Evolutionary conservation across 1,140 invertebrate genomes (phyloP).

Genomic region (Marisa cornuarietis): DNA sequence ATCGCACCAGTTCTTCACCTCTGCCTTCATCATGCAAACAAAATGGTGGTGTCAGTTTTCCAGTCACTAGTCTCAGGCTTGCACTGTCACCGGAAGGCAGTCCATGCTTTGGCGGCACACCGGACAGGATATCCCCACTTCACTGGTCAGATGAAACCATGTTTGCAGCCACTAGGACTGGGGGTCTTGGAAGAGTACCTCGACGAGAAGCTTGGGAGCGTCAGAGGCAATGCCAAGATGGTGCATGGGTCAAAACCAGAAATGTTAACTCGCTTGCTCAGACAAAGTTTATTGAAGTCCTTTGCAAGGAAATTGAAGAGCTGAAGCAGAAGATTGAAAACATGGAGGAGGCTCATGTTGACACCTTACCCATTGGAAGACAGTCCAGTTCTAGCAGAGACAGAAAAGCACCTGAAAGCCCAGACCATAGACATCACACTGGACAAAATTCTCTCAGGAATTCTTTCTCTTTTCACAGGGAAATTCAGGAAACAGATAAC

Average conservation of each 20-base stretch:
- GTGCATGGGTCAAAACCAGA: background rate
- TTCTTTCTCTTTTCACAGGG: constrained; percentile 9
- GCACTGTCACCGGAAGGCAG: background rate
- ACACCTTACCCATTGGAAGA: background rate
- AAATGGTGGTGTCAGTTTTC: background rate
- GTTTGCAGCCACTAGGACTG: constrained; percentile 1
- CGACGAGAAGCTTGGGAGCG: constrained; percentile 38
- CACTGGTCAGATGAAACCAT: constrained; percentile 5
- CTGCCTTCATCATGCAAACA: constrained; percentile 7
- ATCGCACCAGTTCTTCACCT: background rate
- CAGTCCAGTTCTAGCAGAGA: background rate
- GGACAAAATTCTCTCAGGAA: background rate
- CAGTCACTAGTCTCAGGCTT: background rate
- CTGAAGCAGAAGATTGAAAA: constrained; percentile 44
- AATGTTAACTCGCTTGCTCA: constrained; percentile 21
- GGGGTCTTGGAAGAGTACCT: constrained; percentile 31
- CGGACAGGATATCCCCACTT: constrained; percentile 3
- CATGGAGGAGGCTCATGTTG: constrained; percentile 35
- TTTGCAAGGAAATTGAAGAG: constrained; percentile 48
- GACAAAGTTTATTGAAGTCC: constrained; percentile 31
- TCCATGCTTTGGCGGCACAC: background rate
- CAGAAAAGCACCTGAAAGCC: background rate
- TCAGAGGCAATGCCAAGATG: constrained; percentile 19
- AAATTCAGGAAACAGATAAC: constrained; percentile 20
- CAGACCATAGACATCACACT: background rate